Evolutionary conservation across 1,140 invertebrate species (phyloP).

Genomic region (Radopholus similis): DNA sequence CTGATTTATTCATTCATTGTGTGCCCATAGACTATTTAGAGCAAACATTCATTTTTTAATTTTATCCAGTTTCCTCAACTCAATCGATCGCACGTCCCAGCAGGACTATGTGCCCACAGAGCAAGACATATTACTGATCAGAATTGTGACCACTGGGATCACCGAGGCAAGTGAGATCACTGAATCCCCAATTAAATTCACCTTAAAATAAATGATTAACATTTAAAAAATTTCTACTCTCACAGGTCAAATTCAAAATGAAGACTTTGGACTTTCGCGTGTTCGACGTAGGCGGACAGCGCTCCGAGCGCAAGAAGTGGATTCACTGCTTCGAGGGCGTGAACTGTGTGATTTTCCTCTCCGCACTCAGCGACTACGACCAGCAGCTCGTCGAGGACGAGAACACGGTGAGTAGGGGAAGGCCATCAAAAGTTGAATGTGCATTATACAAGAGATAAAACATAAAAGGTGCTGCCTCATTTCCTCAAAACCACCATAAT

Average conservation of each 20-base stretch:
- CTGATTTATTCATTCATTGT: no score
- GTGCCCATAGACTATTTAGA: no score
- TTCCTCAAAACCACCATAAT: no score
- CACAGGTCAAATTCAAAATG: conserved; percentile 69
- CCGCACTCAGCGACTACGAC: conserved; percentile 53
- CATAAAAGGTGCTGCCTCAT: no score
- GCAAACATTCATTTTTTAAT: no score
- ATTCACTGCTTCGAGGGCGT: conserved; percentile 64
- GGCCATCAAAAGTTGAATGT: neutral
- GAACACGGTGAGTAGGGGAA: conserved; percentile 46
- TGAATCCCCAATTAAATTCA: conserved; percentile 68
- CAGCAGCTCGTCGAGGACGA: conserved; percentile 60
- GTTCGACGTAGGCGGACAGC: conserved; percentile 65
- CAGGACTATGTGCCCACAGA: conserved; percentile 88
- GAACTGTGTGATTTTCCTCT: conserved; percentile 62
- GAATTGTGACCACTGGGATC: conserved; percentile 88
- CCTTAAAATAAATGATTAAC: no score
- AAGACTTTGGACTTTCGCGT: conserved; percentile 59
- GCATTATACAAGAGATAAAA: no score
- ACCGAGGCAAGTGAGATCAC: conserved; percentile 80
- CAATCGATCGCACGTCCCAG: conserved; percentile 86
- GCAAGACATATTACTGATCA: conserved; percentile 92
- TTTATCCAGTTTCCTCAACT: conserved; percentile 66
- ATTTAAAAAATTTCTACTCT: no score
- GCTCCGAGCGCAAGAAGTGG: conserved; percentile 65